Evolutionary conservation across 2,113 vertebrate species (phyloP), one percentile per base, ranked within the genome.

Genomic region (Anoura caudifer): DNA sequence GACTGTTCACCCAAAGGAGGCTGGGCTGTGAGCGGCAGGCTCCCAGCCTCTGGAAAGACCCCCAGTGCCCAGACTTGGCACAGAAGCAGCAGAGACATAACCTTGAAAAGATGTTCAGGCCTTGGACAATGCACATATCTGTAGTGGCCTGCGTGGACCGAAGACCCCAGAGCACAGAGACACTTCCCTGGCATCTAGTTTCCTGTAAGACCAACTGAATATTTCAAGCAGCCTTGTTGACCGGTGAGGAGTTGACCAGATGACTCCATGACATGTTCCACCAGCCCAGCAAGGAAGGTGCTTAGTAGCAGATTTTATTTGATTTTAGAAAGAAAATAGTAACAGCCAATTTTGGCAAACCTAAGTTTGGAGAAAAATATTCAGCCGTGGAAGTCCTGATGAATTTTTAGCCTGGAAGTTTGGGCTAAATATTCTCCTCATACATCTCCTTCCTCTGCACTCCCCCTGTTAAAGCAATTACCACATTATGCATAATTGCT

Each of bases 1-100:
- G 8, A 14, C 24, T 2, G 5, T 47, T 7, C 38, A 36, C 26
- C 38, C 0, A 11, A 83, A 8, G 38, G 38, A 47, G 0, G 0
- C 26, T 15, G 33, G 26, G n/a, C 17, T 8, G 31, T 7, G 5
- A 38, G 19, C 15, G 19, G 17, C 5, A 43, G 69, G 1, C 26
- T 50, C 5, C 33, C 4, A 24, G 13, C 10, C 20, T 52, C 16
- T 59, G 9, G 43, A 56, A 76, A 67, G 61, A 87, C 11, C 33
- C 43, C 19, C 12, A 11, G 20, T 13, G 22, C 11, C 50, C 43
- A 33, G 10, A 2, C 11, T 45, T 88, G 43, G 16, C 70, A 41
- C 1, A 11, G 54, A 96, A 76, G n/a, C 26, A 45, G 19, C 36
- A 79, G n/a, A 90, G 31, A 45, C 61, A 67, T 36, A 56, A 22